These are phyloP conservation scores for Marisa cornuarietis DNA, from an alignment of 1,140 invertebrate genomes.

Conservation along the genomic window DNA sequence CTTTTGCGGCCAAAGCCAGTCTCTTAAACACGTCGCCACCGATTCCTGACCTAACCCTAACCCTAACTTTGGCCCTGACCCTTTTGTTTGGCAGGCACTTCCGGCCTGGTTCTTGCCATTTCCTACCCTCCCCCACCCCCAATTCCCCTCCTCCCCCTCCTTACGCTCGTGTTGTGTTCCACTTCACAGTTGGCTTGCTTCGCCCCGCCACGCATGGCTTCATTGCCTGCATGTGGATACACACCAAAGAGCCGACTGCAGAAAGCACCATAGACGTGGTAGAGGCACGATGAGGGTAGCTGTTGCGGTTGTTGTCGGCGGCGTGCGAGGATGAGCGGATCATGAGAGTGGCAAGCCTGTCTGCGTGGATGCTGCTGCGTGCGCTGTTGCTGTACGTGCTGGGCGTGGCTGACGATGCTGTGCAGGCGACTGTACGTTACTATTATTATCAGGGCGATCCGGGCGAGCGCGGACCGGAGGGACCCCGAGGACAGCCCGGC, in stretches of 20 bases:
- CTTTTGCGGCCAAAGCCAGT: too few species aligned
- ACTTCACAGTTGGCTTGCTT: background rate
- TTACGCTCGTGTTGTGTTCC: too few species aligned
- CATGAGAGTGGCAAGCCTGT: slow-evolving; percentile 20
- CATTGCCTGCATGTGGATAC: too few species aligned
- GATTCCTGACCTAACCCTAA: too few species aligned
- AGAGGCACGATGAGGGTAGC: background rate
- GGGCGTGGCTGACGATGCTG: background rate
- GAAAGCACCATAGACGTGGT: too few species aligned
- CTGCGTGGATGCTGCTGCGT: slow-evolving; percentile 12
- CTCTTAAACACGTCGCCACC: too few species aligned
- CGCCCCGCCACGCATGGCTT: background rate
- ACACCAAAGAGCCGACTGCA: too few species aligned
- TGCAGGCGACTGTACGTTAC: slow-evolving; percentile 29
- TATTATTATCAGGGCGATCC: slow-evolving; percentile 51
- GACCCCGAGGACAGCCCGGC: slow-evolving; percentile 46
- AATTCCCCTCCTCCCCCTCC: background rate
- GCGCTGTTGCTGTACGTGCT: slow-evolving; percentile 24
- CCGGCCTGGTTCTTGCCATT: background rate
- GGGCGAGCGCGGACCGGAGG: slow-evolving; percentile 40
- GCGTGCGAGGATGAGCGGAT: slow-evolving; percentile 11
- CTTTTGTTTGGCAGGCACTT: background rate
- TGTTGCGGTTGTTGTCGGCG: background rate
- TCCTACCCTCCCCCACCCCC: background rate
- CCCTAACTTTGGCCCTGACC: too few species aligned